These are phyloP conservation scores for Aplocera efformata DNA, from an alignment of 2,888 invertebrate species.

Conservation along the genomic window DNA sequence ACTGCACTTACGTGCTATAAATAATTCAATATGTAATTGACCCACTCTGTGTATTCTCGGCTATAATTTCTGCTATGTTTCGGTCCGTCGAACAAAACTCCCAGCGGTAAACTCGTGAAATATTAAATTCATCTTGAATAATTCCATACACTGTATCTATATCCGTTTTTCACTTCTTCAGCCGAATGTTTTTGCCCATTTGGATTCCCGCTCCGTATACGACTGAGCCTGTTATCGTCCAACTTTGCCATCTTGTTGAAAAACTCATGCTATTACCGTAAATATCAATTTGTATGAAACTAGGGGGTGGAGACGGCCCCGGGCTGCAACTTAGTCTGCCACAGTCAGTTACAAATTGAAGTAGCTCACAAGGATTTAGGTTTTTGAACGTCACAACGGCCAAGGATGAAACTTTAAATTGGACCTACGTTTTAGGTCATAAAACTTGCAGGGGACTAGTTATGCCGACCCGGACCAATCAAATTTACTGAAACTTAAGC, in stretches of 20 bases:
- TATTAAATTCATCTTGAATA: constrained; percentile 64
- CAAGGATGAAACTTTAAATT: constrained; percentile 51
- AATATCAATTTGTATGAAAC: constrained; percentile 80
- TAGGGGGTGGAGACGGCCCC: constrained; percentile 63
- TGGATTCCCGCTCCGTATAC: constrained; percentile 63
- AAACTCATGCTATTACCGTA: constrained; percentile 78
- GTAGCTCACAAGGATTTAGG: constrained; percentile 59
- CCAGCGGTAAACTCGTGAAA: constrained; percentile 48
- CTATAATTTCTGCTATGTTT: constrained; percentile 32
- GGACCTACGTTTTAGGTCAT: constrained; percentile 40
- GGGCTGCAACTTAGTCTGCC: constrained; percentile 53
- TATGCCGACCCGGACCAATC: not conserved
- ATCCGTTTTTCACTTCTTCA: constrained; percentile 66
- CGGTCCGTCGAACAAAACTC: constrained; percentile 31
- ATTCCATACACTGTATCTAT: constrained; percentile 53
- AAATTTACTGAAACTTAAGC: too few species aligned
- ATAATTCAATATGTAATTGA: constrained; percentile 30
- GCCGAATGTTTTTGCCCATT: constrained; percentile 65
- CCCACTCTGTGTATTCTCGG: constrained; percentile 14
- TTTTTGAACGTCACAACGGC: constrained; percentile 52
- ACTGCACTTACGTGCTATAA: constrained; percentile 27
- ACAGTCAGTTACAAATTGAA: constrained; percentile 70
- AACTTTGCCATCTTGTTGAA: constrained; percentile 70
- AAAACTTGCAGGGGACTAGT: constrained; percentile 30
- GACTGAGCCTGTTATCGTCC: constrained; percentile 70